Evolutionary conservation across 2,888 invertebrate genomes (phyloP).

Genomic region (Agrochola macilenta): DNA sequence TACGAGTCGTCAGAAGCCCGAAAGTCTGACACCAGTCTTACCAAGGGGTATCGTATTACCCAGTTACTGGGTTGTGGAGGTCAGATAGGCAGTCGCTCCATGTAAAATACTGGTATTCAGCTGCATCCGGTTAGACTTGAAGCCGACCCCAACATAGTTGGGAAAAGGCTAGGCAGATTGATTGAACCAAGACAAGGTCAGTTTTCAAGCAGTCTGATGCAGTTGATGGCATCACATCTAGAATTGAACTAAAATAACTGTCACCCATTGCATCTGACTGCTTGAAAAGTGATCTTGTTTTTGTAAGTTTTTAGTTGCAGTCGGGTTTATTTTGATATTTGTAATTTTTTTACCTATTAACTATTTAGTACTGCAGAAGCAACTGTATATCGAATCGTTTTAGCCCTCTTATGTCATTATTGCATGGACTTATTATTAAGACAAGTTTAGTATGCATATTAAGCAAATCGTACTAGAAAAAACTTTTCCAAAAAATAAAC

Average conservation of each 20-base stretch:
- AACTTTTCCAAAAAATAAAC: too few species aligned
- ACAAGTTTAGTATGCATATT: background rate
- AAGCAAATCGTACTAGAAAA: constrained; percentile 34
- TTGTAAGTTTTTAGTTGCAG: background rate
- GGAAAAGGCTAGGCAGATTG: too few species aligned
- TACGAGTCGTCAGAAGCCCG: too few species aligned
- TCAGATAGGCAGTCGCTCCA: too few species aligned
- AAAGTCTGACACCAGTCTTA: too few species aligned
- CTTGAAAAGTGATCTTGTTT: background rate
- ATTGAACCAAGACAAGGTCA: too few species aligned
- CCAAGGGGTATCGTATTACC: too few species aligned
- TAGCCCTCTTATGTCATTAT: background rate
- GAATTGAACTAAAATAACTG: background rate
- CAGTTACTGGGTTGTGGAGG: too few species aligned
- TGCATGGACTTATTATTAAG: background rate
- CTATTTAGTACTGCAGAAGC: background rate
- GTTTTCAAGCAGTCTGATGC: background rate
- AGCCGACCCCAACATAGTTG: too few species aligned
- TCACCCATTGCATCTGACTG: background rate
- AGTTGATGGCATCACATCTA: background rate
- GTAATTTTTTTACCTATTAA: background rate
- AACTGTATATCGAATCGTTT: background rate
- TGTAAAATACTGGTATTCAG: too few species aligned
- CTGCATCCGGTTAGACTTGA: too few species aligned
- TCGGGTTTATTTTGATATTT: background rate